Base-by-base conservation (phyloP, 2,113 vertebrate genomes). In the Dipodomys spectabilis region DNA sequence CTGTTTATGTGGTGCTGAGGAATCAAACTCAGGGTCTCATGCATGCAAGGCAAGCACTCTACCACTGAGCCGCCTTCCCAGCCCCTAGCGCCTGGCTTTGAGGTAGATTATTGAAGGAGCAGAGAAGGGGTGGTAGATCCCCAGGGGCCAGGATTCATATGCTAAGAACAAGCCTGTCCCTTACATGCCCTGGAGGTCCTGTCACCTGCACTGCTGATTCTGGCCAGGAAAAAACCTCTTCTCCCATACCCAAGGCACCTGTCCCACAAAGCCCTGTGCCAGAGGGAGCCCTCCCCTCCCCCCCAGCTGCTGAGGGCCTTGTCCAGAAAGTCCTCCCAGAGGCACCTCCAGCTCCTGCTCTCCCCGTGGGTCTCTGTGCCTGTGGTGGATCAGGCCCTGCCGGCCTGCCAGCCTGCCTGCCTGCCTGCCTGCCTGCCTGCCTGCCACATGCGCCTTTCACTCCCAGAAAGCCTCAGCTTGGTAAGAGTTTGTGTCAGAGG, bases 401-500 rank as follows among this genome's bases (percentile, higher is more conserved):
- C 32, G 11, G 6, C 18, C 32, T 22, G 32, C 32, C 27, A 0
- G 39, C 39, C 39, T 5, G 75, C 44, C 32, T 15, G 6, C 18
- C 32, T 18, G 6, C 18, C 32, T 20, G 32, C 32, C 27, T 35
- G 39, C 35, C 35, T 3, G 75, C 44, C 32, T 19, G 6, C 18
- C 32, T 35, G 32, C 32, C 27, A 25, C 0, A 1, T 57, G 45
- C 32, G 22, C 68, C 83, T 71, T 67, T 53, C 60, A 39, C 30
- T 60, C 2, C 80, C 44, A 81, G 86, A 89, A 35, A 84, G 89
- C 73, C 90, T 77, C 87, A 67, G 57, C 19, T 49, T 82, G 89
- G 87, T 84, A 95, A 75, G 67, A 72, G 86, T 82, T 78, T 39
- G 67, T 92, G 32, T 88, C 87, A 95, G 77, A 96, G 96, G 97